These are phyloP conservation scores for Sinocyclocheilus grahami DNA, from an alignment of 2,113 vertebrate species.

Conservation along the genomic window DNA sequence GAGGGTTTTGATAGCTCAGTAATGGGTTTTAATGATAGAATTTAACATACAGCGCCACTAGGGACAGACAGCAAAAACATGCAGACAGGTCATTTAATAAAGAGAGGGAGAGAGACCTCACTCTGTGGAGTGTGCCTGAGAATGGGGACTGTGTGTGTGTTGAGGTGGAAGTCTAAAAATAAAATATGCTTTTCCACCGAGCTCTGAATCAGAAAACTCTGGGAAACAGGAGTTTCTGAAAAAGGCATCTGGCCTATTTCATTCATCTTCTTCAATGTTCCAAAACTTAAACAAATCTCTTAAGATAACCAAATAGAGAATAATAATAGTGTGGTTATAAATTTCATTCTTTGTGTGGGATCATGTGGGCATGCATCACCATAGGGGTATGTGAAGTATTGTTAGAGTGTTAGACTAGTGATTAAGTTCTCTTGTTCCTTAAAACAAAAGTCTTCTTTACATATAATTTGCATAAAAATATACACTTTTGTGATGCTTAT, in stretches of 20 bases:
- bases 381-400: neutral
- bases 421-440: neutral
- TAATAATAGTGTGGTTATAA: neutral
- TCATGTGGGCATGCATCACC: neutral
- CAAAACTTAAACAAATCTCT: neutral
- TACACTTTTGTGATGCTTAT: neutral
- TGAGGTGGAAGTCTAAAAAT: conserved; percentile 43
- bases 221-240: conserved; percentile 1
- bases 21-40: conserved; percentile 82
- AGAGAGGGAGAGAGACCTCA: conserved; percentile 61
- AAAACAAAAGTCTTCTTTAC: conserved; percentile 14
- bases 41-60: conserved; percentile 72
- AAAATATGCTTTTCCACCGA: conserved; percentile 29
- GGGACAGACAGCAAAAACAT: conserved; percentile 77
- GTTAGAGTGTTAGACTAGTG: neutral
- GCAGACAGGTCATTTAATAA: conserved; percentile 80
- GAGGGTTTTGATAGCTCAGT: conserved; percentile 79
- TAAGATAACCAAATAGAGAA: neutral
- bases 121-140: conserved; percentile 49
- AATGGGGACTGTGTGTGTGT: conserved; percentile 50
- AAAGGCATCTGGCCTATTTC: conserved; percentile 38
- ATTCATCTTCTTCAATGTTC: neutral
- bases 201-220: conserved; percentile 22
- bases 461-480: neutral
- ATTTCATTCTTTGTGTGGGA: neutral